Evolutionary conservation across 2,888 invertebrate species (phyloP).

Genomic region (Watsonalla cultraria): DNA sequence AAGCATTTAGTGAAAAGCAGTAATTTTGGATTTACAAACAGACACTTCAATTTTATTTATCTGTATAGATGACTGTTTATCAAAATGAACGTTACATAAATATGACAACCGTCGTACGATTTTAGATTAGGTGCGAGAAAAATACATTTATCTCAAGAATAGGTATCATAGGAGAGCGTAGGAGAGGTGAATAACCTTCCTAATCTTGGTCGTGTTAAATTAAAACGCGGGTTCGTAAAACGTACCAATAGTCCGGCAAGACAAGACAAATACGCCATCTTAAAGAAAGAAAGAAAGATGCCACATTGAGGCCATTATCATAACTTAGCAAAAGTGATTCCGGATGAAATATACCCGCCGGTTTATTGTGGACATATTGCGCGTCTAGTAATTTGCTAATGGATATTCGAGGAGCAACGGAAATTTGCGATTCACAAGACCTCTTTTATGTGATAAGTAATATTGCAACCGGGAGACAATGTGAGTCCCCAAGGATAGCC

Average conservation of each 20-base stretch:
- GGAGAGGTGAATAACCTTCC: constrained; percentile 29
- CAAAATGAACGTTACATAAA: not conserved
- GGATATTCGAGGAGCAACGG: constrained; percentile 40
- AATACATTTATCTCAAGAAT: constrained; percentile 1
- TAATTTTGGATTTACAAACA: too few relatives aligned
- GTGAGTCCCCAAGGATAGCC: constrained; percentile 10
- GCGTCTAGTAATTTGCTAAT: constrained; percentile 51
- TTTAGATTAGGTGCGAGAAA: constrained; percentile 7
- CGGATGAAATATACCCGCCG: constrained; percentile 35
- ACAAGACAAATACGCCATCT: constrained; percentile 23
- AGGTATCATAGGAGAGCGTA: not conserved
- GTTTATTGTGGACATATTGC: constrained; percentile 45
- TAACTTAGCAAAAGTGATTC: constrained; percentile 47
- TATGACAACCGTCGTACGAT: constrained; percentile 10
- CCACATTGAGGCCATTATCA: constrained; percentile 42
- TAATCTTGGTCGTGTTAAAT: constrained; percentile 28
- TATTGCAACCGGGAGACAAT: constrained; percentile 19
- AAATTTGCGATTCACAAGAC: constrained; percentile 35
- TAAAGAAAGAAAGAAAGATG: constrained; percentile 35
- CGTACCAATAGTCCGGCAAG: constrained; percentile 19
- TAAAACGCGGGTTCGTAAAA: constrained; percentile 31
- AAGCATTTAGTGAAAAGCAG: too few relatives aligned
- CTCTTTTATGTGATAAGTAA: constrained; percentile 35
- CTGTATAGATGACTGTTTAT: not conserved
- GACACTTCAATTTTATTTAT: not conserved